Conservation (phyloP, 2,797 vertebrate genomes). For the Pelodytes ibericus region DNA sequence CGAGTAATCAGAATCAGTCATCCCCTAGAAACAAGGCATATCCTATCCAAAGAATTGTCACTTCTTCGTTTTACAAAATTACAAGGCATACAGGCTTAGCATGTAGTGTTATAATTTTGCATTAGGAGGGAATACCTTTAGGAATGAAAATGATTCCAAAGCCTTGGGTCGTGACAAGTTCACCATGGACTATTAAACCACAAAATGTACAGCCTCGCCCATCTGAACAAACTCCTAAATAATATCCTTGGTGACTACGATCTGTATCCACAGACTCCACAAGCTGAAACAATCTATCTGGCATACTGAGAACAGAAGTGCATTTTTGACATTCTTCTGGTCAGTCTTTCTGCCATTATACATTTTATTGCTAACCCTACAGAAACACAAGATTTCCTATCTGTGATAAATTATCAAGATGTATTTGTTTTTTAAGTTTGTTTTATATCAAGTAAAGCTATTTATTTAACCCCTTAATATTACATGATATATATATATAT, state of each 20-base stretch:
- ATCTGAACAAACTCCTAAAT: background rate
- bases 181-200: background rate
- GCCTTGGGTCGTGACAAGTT: background rate
- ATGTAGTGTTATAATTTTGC: background rate
- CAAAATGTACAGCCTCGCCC: background rate
- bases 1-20: background rate
- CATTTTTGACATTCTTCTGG: background rate
- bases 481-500: too few species aligned
- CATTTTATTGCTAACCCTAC: too few species aligned
- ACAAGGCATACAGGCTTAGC: background rate
- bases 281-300: background rate
- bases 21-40: background rate
- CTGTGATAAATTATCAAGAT: background rate
- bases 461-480: too few species aligned
- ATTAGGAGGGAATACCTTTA: background rate
- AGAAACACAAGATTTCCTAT: background rate
- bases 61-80: too few species aligned
- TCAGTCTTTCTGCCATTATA: background rate
- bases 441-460: background rate
- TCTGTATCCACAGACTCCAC: background rate
- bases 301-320: background rate
- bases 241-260: background rate
- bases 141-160: background rate
- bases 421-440: background rate
- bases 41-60: background rate